phyloP scores from a whole-genome alignment of 2,888 invertebrate genomes.

The Sarcophaga carnaria region DNA sequence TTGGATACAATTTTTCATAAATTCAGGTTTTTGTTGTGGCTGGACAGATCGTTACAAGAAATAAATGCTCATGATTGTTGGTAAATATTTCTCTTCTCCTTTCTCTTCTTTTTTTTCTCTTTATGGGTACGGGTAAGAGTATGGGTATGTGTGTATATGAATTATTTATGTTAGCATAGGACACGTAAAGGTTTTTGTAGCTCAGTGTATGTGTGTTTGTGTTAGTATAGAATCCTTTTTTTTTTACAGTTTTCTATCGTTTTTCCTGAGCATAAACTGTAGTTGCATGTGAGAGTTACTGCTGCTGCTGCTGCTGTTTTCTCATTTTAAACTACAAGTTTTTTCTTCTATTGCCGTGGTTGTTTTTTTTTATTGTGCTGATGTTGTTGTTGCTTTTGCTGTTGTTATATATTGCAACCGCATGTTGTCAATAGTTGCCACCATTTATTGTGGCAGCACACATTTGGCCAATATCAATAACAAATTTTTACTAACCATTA shows the following conservation, averaged over 20 bases:
- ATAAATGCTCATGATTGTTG: constrained; percentile 45
- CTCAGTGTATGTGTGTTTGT: too few species aligned
- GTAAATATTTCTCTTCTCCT: constrained; percentile 10
- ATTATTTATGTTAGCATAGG: neutral
- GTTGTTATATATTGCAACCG: constrained; percentile 59
- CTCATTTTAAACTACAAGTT: neutral
- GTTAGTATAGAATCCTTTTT: too few species aligned
- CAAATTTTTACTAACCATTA: constrained; percentile 27
- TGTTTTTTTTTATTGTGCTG: constrained; percentile 1
- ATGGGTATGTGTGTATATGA: neutral
- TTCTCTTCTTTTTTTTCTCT: too few species aligned
- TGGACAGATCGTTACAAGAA: constrained; percentile 16
- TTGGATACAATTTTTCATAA: constrained; percentile 44
- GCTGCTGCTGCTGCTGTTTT: too few species aligned
- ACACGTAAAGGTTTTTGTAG: too few species aligned
- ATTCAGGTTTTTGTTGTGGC: constrained; percentile 32
- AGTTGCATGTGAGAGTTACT: too few species aligned
- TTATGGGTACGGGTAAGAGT: neutral
- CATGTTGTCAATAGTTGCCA: constrained; percentile 62
- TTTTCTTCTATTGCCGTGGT: neutral
- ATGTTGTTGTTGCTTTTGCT: neutral
- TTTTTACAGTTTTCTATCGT: too few species aligned
- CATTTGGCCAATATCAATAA: constrained; percentile 61
- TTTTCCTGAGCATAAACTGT: too few species aligned
- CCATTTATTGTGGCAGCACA: constrained; percentile 53